Evolutionary conservation across 2,797 vertebrate species (phyloP), one percentile per base, ranked within the genome.

Genomic region (Echiichthys vipera): DNA sequence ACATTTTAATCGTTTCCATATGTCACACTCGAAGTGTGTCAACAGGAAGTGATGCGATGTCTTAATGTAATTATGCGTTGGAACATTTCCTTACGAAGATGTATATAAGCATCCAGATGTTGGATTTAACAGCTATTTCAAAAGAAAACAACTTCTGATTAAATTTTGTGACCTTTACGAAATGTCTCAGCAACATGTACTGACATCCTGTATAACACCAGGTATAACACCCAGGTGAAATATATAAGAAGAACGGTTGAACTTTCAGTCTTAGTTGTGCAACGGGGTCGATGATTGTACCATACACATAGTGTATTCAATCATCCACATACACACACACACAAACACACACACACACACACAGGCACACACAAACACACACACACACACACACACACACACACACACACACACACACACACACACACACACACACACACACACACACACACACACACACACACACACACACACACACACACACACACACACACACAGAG

Each of bases 31-130:
- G 29, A 78, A 86, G 74, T 75, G 71, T 87, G 78, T 91, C 84
- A 86, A 87, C 85, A 92, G 92, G 93, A 93, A 93, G 89, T 90
- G 87, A 93, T 88, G 88, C 25, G 9, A 85, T 75, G 73, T 74
- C 76, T 88, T 80, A 64, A 62, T 81, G 79, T 89, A 88, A 89
- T 88, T 82, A 78, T 82, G 83, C 77, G 18, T 80, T 72, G 71
- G 78, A 87, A 87, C 72, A 83, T 83, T 88, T 90, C 79, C 70
- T 77, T 58, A 40, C 65, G 42, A 55, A 76, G 57, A 79, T 17
- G 39, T 71, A 67, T 59, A 75, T 81, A 57, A 65, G 74, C 13
- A 22, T 78, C 84, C 84, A 89, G 84, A 87, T 89, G 84, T 88
- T 81, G 34, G n/a, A 46, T 63, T 81, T 80, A 71, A 74, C 32